Evolutionary conservation across 1,140 invertebrate genomes (phyloP), one percentile per base, ranked within the genome.

Genomic region (Drosophila simulans): DNA sequence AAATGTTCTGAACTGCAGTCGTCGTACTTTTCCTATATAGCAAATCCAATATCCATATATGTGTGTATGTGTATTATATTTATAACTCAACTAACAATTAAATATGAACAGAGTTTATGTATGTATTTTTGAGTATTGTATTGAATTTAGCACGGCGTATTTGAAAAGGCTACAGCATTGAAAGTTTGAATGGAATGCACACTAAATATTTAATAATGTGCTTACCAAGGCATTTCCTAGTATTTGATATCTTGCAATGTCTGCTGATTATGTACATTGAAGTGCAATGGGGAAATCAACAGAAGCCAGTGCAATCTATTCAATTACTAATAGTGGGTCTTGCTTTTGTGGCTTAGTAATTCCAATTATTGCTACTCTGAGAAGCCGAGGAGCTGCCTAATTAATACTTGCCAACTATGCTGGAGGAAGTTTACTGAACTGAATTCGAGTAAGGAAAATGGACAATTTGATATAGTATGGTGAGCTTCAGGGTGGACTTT

Each of bases 1-100:
- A 73, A 71, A 74, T 84, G 84, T 89, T 89, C 84, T 89, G 84
- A 89, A 89, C 84, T 89, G 84, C 84, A 89, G 84, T 89, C 84
- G 84, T 89, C 84, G 85, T 89, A 77, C 53, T 81, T 72, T 75
- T 75, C 65, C 48, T 70, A 63, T 56, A 63, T 75, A 66, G 52
- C 78, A 60, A 75, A 68, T 52, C 60, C 70, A 77, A 89, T 69
- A 79, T 69, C 40, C 71, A 80, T 70, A 59, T 80, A 80, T 89
- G 80, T 89, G 77, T 89, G 84, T 89, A 89, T 84, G 84, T 89
- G 84, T 89, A 89, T 69, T 75, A 84, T 71, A 80, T 77, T 58
- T 66, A 77, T 46, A 69, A 66, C 51, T 64, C 17, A 59, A 53
- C 17, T 52, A 58, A 53, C 15, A 65, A 76, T 63, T 72, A 73